Percentiles rank a stretch among this genome's conserved stretches.
Evolutionary conservation across 2,113 vertebrate genomes (phyloP).

Genomic region (Lamprotornis superbus): DNA sequence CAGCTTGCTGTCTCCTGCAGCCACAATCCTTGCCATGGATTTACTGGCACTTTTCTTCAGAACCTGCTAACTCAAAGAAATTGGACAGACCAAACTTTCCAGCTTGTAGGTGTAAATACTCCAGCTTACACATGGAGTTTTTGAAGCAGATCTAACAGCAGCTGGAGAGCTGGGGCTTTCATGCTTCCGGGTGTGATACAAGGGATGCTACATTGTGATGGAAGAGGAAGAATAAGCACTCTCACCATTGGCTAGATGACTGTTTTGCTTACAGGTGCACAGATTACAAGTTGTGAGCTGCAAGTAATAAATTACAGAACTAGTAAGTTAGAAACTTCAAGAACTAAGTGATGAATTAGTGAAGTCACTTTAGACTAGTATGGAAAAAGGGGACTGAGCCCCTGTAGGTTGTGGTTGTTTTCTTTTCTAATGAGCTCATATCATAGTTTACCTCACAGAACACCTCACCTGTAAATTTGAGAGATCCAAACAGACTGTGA

Average conservation of each 20-base stretch:
- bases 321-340: background rate
- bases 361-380: background rate
- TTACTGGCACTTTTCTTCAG: background rate
- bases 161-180: background rate
- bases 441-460: background rate
- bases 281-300: background rate
- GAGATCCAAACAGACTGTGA: background rate
- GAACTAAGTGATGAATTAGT: background rate
- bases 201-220: rapidly evolving
- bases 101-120: background rate
- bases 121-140: background rate
- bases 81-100: background rate
- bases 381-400: background rate
- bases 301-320: background rate
- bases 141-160: background rate
- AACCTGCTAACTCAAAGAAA: background rate
- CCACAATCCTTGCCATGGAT: background rate
- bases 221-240: background rate
- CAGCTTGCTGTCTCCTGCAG: background rate
- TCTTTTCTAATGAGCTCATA: background rate
- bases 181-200: background rate
- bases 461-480: background rate
- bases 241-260: background rate
- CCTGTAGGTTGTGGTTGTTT: background rate
- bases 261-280: background rate